Evolutionary conservation across 1,140 invertebrate genomes (phyloP), one percentile per base, ranked within the genome.

Genomic region (Heliconius himera): DNA sequence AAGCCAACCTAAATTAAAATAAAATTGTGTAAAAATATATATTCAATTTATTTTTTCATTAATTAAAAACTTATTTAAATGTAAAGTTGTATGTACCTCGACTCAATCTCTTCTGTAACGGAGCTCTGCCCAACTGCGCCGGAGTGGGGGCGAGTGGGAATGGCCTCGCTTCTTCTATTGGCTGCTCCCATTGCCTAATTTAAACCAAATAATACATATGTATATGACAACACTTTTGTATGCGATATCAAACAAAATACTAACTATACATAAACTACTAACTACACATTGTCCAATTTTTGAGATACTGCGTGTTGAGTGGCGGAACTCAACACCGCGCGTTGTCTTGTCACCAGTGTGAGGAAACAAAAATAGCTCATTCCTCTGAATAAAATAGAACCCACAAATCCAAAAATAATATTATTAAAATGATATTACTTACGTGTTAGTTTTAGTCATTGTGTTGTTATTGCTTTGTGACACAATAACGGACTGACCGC

Each of bases 131-230:
- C 80, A 99, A 95, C 91, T 99, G 98, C 9, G 98, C 98, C 4
- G 98, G 98, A 3, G 98, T 99, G 1, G 98, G 98, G 20, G 98
- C 98, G 71, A 99, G 94, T 80, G 98, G 97, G 93, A 99, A 99
- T 41, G 94, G 90, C 84, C 95, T 84, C 6, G 90, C 82, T 77
- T 92, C 92, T 41, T 93, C 91, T 22, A 78, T 86, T 0, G 88
- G 81, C 0, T 78, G 79, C 9, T 93, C 92, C 93, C 93, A 93
- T 86, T 93, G 88, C 36, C 91, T 92, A 70, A n/a, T 20, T 16
- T 70, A 49, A 66, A 22, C 29, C 13, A n/a, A 26, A 8, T 70
- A 73, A 4, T 41, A 71, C 18, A 51, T 51, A 56, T 8, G n/a
- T n/a, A 8, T n/a, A n/a, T 54, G 20, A 13, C 41, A 46, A 46